Base-by-base conservation (phyloP, 2,797 vertebrate species). In the Galago senegalensis region DNA sequence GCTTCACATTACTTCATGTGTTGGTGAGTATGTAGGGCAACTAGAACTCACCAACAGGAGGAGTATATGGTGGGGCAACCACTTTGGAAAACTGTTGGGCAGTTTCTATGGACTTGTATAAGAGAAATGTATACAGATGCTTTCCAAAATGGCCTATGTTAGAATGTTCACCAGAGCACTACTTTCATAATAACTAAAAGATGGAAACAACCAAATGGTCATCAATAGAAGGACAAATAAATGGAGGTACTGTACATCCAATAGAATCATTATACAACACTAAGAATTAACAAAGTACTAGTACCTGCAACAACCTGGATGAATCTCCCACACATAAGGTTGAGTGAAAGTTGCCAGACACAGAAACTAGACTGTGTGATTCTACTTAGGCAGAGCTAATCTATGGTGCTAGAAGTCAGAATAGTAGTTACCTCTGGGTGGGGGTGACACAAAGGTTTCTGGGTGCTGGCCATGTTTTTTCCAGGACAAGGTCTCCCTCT, bases 131-230 rank as follows among this genome's bases (percentile, higher is more conserved):
- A 7, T 13, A 43, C 3, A 79, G 49, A 40, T n/a, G 31, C 40
- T 29, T 93, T 90, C 70, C 63, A 90, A 49, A 90, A 86, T 9
- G 46, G 20, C 53, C n/a, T n/a, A 72, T 1, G 2, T 77, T 31
- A 83, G 29, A 84, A 89, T 16, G 67, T 63, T 65, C 84, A 94
- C 56, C 21, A 14, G 12, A 37, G 70, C 58, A 49, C 61, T 43
- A 25, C 65, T n/a, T 49, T 27, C 80, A 7, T 43, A 76, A 87
- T 31, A 93, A 69, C 31, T 91, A 88, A 89, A 96, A 93, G 37
- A 7, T 49, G 20, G 63, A 96, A 86, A 67, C 25, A 60, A 87
- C 29, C 63, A 86, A 88, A 81, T 37, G 7, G 37, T 60, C 25
- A 65, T 49, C 89, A 79, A 25, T 4, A 82, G 73, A 89, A 94